Evolutionary conservation across 2,113 vertebrate species (phyloP).

Genomic region (Crocuta crocuta): DNA sequence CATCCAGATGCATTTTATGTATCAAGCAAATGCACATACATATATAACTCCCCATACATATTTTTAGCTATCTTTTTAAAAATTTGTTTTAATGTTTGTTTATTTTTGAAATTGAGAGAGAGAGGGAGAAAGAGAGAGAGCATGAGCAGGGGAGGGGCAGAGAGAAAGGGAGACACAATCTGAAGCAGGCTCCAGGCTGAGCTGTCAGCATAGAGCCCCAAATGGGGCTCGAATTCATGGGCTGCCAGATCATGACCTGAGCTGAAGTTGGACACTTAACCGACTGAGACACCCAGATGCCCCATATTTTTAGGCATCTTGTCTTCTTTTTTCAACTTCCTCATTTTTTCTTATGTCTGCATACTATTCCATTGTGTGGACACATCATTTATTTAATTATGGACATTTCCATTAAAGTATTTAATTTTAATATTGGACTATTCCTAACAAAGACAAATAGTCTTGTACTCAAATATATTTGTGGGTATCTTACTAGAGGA

Average conservation of each 20-base stretch:
- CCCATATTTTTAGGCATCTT: not conserved
- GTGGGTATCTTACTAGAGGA: not conserved
- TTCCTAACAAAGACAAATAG: conserved; percentile 29
- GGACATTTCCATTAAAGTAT: not conserved
- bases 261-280: too few relatives aligned
- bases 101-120: too few relatives aligned
- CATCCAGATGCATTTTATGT: conserved; percentile 16
- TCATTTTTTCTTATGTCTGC: not conserved
- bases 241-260: too few relatives aligned
- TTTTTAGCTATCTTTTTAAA: not conserved
- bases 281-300: too few relatives aligned
- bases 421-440: conserved; percentile 39
- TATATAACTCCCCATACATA: not conserved
- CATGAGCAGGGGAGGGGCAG: too few relatives aligned
- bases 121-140: too few relatives aligned
- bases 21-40: conserved; percentile 15
- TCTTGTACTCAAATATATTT: not conserved
- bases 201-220: too few relatives aligned
- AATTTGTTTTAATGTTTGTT: too few relatives aligned
- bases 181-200: too few relatives aligned
- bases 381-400: not conserved
- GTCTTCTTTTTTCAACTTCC: not conserved
- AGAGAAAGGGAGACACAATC: too few relatives aligned
- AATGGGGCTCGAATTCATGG: too few relatives aligned
- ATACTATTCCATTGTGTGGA: not conserved